These are phyloP conservation scores for Zaprionus gabonicus DNA, from an alignment of 1,140 invertebrate genomes.

Conservation along the genomic window DNA sequence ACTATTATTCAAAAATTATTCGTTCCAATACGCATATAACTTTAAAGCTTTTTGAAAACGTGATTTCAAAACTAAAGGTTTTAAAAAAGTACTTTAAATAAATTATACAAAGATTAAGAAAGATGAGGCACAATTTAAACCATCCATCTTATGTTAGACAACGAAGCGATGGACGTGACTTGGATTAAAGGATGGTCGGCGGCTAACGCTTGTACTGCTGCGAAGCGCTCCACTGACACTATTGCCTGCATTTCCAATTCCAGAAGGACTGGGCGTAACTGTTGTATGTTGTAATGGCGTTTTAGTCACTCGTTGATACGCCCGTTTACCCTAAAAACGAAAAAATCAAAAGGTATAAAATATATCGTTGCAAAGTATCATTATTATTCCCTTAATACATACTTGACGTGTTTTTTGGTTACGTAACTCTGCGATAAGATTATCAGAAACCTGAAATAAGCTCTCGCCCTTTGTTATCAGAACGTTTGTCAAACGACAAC, in stretches of 20 bases:
- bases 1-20: slow-evolving; percentile 18
- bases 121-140: slow-evolving; percentile 10
- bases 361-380: neutral
- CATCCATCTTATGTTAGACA: slow-evolving; percentile 45
- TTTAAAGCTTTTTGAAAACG: slow-evolving; percentile 30
- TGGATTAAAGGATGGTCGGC: slow-evolving; percentile 65
- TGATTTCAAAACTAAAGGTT: neutral
- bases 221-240: slow-evolving; percentile 31
- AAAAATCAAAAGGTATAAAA: neutral
- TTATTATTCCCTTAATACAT: neutral
- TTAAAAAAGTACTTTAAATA: slow-evolving; percentile 30
- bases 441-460: slow-evolving; percentile 91
- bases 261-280: slow-evolving; percentile 18
- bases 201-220: slow-evolving; percentile 40
- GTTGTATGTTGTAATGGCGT: slow-evolving; percentile 40
- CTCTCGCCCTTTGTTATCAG: slow-evolving; percentile 90
- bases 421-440: slow-evolving; percentile 88
- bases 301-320: slow-evolving; percentile 44
- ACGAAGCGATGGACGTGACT: slow-evolving; percentile 76
- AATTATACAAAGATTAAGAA: slow-evolving; percentile 26
- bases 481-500: slow-evolving; percentile 92
- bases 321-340: slow-evolving; percentile 70
- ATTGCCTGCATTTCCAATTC: slow-evolving; percentile 31
- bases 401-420: slow-evolving; percentile 85
- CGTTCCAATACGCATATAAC: slow-evolving; percentile 1